These are phyloP conservation scores for Cantharis rufa DNA, from an alignment of 2,888 invertebrate species.

Conservation along the genomic window DNA sequence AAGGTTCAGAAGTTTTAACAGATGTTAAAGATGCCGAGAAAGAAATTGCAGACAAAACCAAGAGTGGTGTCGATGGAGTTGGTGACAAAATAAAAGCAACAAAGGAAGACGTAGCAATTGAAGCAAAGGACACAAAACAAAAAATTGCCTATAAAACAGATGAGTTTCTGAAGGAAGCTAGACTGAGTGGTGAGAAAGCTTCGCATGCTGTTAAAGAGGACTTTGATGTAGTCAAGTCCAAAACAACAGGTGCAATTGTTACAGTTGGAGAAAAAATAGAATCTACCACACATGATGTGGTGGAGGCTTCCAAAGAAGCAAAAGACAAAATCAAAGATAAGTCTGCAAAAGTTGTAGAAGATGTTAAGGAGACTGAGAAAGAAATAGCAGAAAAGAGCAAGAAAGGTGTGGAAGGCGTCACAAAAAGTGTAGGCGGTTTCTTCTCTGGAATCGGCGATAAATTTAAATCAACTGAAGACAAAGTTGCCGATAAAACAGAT, in stretches of 20 bases:
- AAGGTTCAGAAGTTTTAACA: neutral
- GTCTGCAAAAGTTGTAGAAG: constrained; percentile 12
- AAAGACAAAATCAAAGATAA: constrained; percentile 4
- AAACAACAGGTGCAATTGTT: neutral
- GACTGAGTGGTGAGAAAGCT: neutral
- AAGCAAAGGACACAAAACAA: neutral
- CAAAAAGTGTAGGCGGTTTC: constrained; percentile 29
- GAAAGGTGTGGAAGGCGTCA: constrained; percentile 15
- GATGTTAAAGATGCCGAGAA: neutral
- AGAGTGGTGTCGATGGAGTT: constrained; percentile 24
- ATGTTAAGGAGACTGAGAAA: constrained; percentile 12
- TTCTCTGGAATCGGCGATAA: neutral
- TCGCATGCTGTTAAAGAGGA: constrained; percentile 36
- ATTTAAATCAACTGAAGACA: constrained; percentile 18
- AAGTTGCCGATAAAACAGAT: constrained; percentile 16
- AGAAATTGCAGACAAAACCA: neutral
- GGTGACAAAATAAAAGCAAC: constrained; percentile 26
- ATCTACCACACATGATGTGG: constrained; percentile 12
- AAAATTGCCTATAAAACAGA: too few species aligned
- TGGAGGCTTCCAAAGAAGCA: constrained; percentile 16
- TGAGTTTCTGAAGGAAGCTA: too few species aligned
- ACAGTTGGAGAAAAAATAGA: neutral
- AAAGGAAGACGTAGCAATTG: constrained; percentile 15
- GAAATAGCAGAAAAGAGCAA: constrained; percentile 1
- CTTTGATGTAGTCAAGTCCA: neutral